Evolutionary conservation across 2,113 vertebrate genomes (phyloP), one percentile per base, ranked within the genome.

Genomic region (human (Homo sapiens)): DNA sequence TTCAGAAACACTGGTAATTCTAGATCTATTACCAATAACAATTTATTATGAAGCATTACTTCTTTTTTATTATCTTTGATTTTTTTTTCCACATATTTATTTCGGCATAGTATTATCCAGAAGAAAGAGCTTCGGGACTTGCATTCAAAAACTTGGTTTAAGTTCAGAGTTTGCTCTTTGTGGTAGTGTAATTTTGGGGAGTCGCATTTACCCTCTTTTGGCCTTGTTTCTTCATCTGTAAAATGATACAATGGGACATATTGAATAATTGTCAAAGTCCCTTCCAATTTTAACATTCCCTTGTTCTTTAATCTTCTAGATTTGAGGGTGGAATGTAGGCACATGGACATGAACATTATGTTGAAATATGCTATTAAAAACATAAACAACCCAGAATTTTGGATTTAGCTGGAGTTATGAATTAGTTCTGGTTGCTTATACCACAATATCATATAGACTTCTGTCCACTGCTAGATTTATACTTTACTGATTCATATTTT

Each of bases 231-330:
- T 82, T 89, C 83, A 87, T 82, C n/a, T 76, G 40, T 89, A 61
- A 97, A 94, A 97, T 85, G 85, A 97, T 79, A 87, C 48, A 59
- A 87, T 89, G 45, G 8, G 75, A 78, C 96, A 91, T 96, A 80
- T 45, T 86, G 83, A 97, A 89, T 70, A 97, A 89, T 83, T 91
- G 93, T 94, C 0, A 5, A 89, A 48, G 16, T 87, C n/a, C n/a
- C 57, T 97, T 96, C 89, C 61, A 96, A 87, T 95, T 97, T 96
- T 78, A 97, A 61, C 55, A 43, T 96, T 88, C 38, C 90, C 52
- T 88, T 84, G 12, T 80, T 98, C 79, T 97, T 97, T 93, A 87
- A 61, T 97, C 68, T 96, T 96, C 32, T 59, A 57, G 40, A 92
- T 93, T 97, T 96, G 73, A 78, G 72, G 84, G 66, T 76, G 79